Base-by-base conservation (phyloP, 2,797 vertebrate species). In the Hypotaenidia okinawae region DNA sequence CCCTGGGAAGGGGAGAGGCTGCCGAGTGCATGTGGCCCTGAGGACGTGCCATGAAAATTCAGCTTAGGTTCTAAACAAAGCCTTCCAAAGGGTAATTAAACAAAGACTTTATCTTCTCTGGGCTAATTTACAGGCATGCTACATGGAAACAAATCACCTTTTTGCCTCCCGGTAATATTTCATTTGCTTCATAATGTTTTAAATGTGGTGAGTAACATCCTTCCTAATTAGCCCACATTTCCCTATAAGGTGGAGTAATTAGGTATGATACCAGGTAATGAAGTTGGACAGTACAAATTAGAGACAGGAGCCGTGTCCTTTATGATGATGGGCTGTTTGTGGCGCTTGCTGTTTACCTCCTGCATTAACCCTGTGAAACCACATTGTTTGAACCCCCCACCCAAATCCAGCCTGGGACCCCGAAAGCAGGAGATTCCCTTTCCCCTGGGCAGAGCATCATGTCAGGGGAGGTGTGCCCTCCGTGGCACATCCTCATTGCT, bases 81-180 rank as follows among this genome's bases (percentile, higher is more conserved):
- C 91, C 85, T 98, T 96, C 82, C 82, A 95, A 94, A 87, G 97
- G 62, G 95, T 97, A 97, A 97, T 97, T 97, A 97, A 97, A 96
- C 7, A 58, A 88, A 95, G 72, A 88, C 94, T 95, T 97, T 91
- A 92, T 94, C 89, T 96, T 90, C 94, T 95, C 79, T 43, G 85
- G 84, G 87, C 96, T 97, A 94, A 97, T 96, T 97, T 98, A 93
- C 91, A 97, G 97, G 63, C 94, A 76, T 87, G 84, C 84, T 93
- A 96, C 94, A 79, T 87, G 88, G 89, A 96, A 97, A 97, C 95
- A 96, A 97, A 97, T 97, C 92, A 95, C 94, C 94, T 96, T 96
- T 96, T 97, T 97, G 96, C 95, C 95, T 98, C 88, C 93, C 95
- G 80, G 96, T 97, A 97, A 97, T 97, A 97, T 98, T 98, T 98